phyloP scores from a whole-genome alignment of 1,140 invertebrate species.

The Drosophila ironensis region DNA sequence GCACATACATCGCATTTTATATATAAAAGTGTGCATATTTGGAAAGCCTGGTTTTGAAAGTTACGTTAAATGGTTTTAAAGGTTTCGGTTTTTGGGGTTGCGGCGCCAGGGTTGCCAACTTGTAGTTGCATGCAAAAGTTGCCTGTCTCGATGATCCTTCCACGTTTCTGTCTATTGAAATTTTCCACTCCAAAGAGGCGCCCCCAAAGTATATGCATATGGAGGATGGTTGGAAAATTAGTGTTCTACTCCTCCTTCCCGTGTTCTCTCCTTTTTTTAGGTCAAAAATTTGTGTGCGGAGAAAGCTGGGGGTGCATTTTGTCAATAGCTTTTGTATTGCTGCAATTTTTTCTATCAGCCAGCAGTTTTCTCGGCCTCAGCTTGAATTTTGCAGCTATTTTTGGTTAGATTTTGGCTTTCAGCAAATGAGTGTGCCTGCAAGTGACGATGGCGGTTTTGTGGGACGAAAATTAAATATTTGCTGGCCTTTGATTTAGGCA shows the following conservation, averaged over 20 bases:
- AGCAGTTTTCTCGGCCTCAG: not conserved
- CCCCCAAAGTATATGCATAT: too few relatives aligned
- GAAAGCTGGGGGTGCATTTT: constrained; percentile 9
- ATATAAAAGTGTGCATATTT: constrained; percentile 4
- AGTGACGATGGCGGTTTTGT: not conserved
- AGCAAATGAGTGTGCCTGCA: constrained; percentile 23
- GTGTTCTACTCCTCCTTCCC: not conserved
- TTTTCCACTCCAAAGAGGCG: not conserved
- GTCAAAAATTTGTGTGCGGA: not conserved
- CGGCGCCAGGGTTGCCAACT: constrained; percentile 11
- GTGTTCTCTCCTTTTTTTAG: not conserved
- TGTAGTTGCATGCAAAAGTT: constrained; percentile 20
- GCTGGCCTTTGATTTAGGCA: too few relatives aligned
- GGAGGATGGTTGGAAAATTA: constrained; percentile 5
- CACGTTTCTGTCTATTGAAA: constrained; percentile 1
- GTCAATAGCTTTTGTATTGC: constrained; percentile 35
- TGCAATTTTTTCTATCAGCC: constrained; percentile 46
- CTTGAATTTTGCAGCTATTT: not conserved
- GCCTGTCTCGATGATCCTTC: constrained; percentile 1
- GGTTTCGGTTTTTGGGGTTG: constrained; percentile 48
- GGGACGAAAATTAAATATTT: too few relatives aligned
- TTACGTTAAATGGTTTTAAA: constrained; percentile 64
- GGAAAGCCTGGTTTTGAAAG: constrained; percentile 46
- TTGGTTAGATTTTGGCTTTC: constrained; percentile 7
- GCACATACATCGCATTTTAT: not conserved